Evolutionary conservation across 2,113 vertebrate species (phyloP), one percentile per base, ranked within the genome.

Genomic region (Meriones unguiculatus): DNA sequence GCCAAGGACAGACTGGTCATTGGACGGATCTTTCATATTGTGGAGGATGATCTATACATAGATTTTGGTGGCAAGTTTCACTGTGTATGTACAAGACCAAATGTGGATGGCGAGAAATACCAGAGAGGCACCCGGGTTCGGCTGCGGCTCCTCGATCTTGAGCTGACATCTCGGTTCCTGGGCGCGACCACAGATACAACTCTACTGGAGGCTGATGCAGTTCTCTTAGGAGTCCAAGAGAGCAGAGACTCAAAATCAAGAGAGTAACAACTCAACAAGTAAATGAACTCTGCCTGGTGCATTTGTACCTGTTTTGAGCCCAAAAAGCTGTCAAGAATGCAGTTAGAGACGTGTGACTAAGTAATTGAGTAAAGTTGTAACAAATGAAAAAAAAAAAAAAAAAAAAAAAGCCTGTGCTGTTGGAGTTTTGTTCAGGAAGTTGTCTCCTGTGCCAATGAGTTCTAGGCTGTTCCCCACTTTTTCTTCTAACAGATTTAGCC

Each of bases 11-110:
- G 99, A 97, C 69, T 99, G 38, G 99, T 98, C 30, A 91, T 98
- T 38, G 99, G 99, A 50, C 98, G n/a, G 84, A 98, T 99, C 97
- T 99, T 99, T 95, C 99, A 99, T 11, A n/a, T 99, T 59, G 98
- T 99, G 62, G 97, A 98, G 62, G 98, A 99, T 93, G 99, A 99
- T 84, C 98, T 99, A 82, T 99, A 99, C 92, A 98, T 99, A 59
- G 99, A 99, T 98, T 99, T 99, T 77, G 99, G 99, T 0, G 99
- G 98, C 92, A 99, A 99, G 98, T 99, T 99, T 98, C 99, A 99
- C 92, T 99, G 99, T 65, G 99, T 99, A 14, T 99, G 99, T 91
- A 99, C 95, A 98, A 99, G 99, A 94, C 99, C 99, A 28, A 97
- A 98, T 90, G 97, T 97, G 89, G 98, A 99, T 96, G 99, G 98